A percentile compares a stretch with the other conserved stretches of the same genome.
phyloP scores from a whole-genome alignment of 2,113 vertebrate genomes.

The Oenanthe melanoleuca region DNA sequence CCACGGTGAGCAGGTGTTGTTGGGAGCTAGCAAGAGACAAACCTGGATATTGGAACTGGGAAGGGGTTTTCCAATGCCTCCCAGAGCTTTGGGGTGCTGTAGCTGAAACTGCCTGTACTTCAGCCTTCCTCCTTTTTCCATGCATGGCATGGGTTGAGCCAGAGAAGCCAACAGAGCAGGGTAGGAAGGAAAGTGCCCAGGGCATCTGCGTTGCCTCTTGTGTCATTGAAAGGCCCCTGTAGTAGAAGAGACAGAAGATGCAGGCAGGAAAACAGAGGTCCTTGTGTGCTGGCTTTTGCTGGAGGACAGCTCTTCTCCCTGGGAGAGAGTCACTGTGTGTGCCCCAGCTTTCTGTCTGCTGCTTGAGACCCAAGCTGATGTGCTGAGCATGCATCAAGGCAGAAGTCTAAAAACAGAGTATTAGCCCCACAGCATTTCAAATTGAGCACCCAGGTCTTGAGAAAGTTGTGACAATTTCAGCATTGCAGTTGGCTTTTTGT shows the following conservation, averaged over 20 bases:
- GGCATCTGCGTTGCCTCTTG: neutral
- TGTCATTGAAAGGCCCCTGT: neutral
- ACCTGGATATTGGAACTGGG: neutral
- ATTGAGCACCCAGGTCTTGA: neutral
- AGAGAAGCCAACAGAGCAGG: neutral
- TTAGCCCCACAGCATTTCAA: neutral
- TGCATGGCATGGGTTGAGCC: neutral
- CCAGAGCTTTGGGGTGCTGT: neutral
- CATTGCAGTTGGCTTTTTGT: neutral
- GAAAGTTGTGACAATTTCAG: neutral
- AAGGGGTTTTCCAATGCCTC: neutral
- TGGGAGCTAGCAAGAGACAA: neutral
- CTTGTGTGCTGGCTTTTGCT: neutral
- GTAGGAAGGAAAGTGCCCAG: neutral
- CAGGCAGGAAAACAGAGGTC: neutral
- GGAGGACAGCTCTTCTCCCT: neutral
- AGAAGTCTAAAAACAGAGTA: neutral
- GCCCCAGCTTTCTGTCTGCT: neutral
- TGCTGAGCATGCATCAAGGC: neutral
- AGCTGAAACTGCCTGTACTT: neutral
- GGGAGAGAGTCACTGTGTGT: fast-evolving
- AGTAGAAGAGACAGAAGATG: neutral
- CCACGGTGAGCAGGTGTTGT: fast-evolving
- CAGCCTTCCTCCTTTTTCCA: neutral
- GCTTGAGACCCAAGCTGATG: neutral